These are phyloP conservation scores for Labroides dimidiatus DNA, from an alignment of 2,797 vertebrate genomes.

Conservation along the genomic window DNA sequence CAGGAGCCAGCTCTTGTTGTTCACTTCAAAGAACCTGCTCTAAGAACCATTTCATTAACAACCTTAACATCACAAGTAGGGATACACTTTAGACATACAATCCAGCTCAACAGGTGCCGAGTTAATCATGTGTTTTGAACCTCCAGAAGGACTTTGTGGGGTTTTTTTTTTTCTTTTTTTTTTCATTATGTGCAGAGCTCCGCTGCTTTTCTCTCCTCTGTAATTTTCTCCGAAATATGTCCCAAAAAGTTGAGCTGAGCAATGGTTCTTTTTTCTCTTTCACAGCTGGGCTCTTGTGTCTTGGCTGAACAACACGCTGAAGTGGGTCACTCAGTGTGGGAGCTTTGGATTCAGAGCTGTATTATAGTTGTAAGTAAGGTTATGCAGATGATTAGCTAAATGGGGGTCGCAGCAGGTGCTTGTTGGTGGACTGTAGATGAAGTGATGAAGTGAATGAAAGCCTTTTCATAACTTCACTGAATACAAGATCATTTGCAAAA, in stretches of 20 bases:
- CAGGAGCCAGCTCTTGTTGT: no score
- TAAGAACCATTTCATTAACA: no score
- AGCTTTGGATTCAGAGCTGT: not conserved
- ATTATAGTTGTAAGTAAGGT: conserved; percentile 1
- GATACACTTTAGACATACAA: not conserved
- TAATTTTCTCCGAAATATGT: not conserved
- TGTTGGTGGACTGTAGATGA: not conserved
- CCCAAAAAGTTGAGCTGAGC: not conserved
- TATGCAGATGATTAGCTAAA: no score
- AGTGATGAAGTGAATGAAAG: not conserved
- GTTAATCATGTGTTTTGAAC: no score
- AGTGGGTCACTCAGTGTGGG: not conserved
- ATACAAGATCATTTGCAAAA: not conserved
- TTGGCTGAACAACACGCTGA: not conserved
- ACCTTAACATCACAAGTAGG: no score
- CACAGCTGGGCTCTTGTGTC: not conserved
- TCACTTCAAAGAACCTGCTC: no score
- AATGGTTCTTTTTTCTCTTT: not conserved
- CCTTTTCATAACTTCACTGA: not conserved
- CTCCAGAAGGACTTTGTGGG: no score
- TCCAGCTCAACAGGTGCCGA: no score
- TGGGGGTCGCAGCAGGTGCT: not conserved
- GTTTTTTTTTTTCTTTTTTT: not conserved
- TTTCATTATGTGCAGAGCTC: no score
- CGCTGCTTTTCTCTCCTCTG: no score